Evolutionary conservation across 2,797 vertebrate species (phyloP), one percentile per base, ranked within the genome.

Genomic region (Pterois miles): DNA sequence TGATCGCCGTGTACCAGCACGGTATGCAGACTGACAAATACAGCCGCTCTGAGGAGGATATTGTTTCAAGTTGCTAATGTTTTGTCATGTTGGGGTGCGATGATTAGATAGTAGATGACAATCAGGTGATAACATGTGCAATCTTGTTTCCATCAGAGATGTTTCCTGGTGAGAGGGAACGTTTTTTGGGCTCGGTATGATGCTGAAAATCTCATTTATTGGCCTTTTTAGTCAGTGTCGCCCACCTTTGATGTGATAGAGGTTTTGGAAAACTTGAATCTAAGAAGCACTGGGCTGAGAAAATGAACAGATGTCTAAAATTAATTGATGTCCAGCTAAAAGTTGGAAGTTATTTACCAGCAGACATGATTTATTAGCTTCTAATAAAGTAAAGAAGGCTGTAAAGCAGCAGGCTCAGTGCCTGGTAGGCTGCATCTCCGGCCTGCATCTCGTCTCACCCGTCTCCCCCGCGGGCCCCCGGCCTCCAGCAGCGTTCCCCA

Each of bases 401-500:
- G 43, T 33, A 48, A n/a, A 8, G 65, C 73, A 52, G 74, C 5
- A 9, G 22, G 25, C 29, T 22, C 31, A 5, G 52, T 18, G 54
- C 23, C 78, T 52, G 3, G 22, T 34, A 4, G 63, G 77, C 40
- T 46, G 40, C 10, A 20, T 71, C 78, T 75, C 74, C 38, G n/a
- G 67, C 71, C 64, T 6, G 46, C 33, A 9, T 59, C 70, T 8
- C 1, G 16, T 65, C 63, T 48, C n/a, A n/a, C 53, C 53, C 10
- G 23, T 57, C 50, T n/a, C 83, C 71, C 74, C 36, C 16, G 12
- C 8, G 29, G 58, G 67, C 74, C 56, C 57, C 59, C 20, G 73
- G 65, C 75, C 74, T 79, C 86, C 84, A 74, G 84, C 58, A 36
- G 76, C 27, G 65, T 22, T 67, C 71, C 76, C 79, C 76, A 36